A percentile compares a stretch with the other conserved stretches of the same genome.
Conservation (phyloP, 2,113 vertebrate genomes). For the Bufo bufo region DNA sequence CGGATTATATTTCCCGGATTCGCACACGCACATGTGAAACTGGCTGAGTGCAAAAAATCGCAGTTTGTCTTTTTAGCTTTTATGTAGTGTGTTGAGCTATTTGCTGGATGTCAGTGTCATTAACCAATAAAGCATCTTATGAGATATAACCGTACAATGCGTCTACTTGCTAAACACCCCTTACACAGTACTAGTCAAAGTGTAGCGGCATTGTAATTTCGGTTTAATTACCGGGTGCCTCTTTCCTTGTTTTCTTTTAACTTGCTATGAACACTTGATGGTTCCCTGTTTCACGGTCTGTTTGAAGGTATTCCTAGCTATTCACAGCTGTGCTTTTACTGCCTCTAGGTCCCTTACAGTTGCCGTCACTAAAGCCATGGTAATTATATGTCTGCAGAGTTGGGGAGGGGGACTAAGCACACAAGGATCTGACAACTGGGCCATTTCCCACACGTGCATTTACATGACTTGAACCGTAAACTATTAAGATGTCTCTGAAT, state of each 20-base stretch:
- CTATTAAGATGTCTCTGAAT: constrained; percentile 9
- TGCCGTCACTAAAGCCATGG: constrained; percentile 38
- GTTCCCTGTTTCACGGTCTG: constrained; percentile 11
- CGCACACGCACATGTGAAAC: too few relatives aligned
- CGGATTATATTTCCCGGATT: too few relatives aligned
- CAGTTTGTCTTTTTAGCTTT: not conserved
- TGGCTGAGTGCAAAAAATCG: not conserved
- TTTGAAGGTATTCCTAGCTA: constrained; percentile 34
- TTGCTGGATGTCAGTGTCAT: not conserved
- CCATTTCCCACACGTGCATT: constrained; percentile 17
- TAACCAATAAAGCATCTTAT: not conserved
- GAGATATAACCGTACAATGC: not conserved
- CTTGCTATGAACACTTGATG: constrained; percentile 5
- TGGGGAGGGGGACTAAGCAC: not conserved
- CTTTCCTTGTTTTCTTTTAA: not conserved
- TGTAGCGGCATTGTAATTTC: not conserved
- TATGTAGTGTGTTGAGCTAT: not conserved
- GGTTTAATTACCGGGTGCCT: not conserved
- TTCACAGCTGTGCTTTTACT: constrained; percentile 49
- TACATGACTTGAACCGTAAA: constrained; percentile 19
- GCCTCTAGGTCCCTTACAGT: constrained; percentile 38
- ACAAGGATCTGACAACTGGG: constrained; percentile 34
- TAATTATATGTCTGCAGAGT: constrained; percentile 45
- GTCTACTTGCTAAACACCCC: not conserved
- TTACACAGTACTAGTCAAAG: not conserved